These are phyloP conservation scores for Pogonognathellus flavescens DNA, from an alignment of 1,140 invertebrate genomes.

Conservation along the genomic window DNA sequence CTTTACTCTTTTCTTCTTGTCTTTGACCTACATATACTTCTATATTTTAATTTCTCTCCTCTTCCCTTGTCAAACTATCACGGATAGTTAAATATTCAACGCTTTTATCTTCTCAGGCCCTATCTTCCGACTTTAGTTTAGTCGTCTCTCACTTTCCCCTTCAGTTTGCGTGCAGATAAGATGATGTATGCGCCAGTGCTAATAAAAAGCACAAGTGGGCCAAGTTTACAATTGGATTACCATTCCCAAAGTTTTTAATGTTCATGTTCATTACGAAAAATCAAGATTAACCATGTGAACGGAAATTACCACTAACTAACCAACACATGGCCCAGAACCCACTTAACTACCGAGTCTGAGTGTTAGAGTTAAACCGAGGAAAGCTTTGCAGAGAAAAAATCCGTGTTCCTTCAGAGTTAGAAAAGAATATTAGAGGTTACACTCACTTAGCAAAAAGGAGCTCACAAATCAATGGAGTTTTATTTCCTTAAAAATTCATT, in stretches of 20 bases:
- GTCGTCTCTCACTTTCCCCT: too few relatives aligned
- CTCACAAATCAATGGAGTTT: background rate
- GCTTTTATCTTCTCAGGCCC: background rate
- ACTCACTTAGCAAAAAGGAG: background rate
- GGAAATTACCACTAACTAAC: background rate
- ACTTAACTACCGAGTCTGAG: background rate
- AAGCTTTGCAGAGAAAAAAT: background rate
- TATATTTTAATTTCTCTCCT: slow-evolving; percentile 1
- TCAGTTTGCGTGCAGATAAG: too few relatives aligned
- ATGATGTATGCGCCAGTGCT: background rate
- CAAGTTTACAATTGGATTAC: slow-evolving; percentile 50
- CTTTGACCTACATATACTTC: background rate
- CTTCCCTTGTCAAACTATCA: background rate
- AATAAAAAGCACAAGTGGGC: background rate
- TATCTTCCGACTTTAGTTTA: background rate
- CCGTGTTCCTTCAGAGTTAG: background rate
- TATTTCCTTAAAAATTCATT: background rate
- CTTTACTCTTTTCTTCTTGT: slow-evolving; percentile 1
- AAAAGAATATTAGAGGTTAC: background rate
- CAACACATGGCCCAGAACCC: background rate
- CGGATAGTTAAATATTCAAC: background rate
- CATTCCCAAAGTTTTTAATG: slow-evolving; percentile 11
- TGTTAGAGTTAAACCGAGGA: too few relatives aligned
- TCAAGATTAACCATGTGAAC: slow-evolving; percentile 3
- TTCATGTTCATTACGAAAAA: slow-evolving; percentile 37